phyloP scores from a whole-genome alignment of 2,888 invertebrate species.

The Drosophila mimetica region DNA sequence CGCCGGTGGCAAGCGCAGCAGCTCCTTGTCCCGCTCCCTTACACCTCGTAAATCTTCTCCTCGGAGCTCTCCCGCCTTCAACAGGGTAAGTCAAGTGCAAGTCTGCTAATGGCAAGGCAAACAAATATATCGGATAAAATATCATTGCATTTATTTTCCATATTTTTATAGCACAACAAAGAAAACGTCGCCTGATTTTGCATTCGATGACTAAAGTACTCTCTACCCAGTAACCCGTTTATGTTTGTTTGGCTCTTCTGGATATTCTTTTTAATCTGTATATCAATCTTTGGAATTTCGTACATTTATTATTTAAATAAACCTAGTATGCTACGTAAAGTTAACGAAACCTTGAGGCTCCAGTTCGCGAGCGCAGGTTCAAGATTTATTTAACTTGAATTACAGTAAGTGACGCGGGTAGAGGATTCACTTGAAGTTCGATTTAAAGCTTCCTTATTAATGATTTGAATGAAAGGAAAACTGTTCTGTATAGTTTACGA shows the following conservation, averaged over 20 bases:
- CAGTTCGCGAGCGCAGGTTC: slow-evolving; percentile 5
- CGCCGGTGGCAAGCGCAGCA: slow-evolving; percentile 35
- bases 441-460: not conserved
- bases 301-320: slow-evolving; percentile 55
- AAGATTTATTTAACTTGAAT: not conserved
- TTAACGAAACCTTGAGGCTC: slow-evolving; percentile 3
- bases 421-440: not conserved
- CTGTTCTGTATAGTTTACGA: not conserved
- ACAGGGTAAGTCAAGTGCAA: slow-evolving; percentile 26
- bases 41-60: slow-evolving; percentile 67
- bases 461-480: not conserved
- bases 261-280: slow-evolving; percentile 43
- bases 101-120: slow-evolving; percentile 18
- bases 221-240: slow-evolving; percentile 12
- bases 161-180: slow-evolving; percentile 69
- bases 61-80: slow-evolving; percentile 50
- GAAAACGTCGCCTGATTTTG: slow-evolving; percentile 66
- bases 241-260: slow-evolving; percentile 29
- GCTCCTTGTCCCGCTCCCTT: slow-evolving; percentile 56
- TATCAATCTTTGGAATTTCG: slow-evolving; percentile 41
- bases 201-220: slow-evolving; percentile 10
- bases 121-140: not conserved
- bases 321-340: slow-evolving; percentile 42
- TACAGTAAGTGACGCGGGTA: no score
- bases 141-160: slow-evolving; percentile 11